Conservation (phyloP, 1,140 invertebrate species). For the Sitobion miscanthi region DNA sequence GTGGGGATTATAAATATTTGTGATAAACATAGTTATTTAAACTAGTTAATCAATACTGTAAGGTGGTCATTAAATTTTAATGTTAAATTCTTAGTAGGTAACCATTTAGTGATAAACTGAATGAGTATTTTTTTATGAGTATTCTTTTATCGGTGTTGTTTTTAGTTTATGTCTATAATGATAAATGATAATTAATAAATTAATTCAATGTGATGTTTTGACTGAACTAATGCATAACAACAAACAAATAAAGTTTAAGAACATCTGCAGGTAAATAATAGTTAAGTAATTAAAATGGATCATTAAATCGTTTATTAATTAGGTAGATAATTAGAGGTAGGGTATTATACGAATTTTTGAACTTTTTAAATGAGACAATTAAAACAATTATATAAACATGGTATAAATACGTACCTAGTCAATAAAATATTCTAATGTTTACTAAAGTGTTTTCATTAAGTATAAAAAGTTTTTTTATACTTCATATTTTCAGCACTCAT, state of each 20-base stretch:
- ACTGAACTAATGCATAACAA: neutral
- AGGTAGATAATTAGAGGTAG: neutral
- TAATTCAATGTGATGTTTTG: constrained; percentile 9
- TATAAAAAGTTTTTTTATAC: too few relatives aligned
- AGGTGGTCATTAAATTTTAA: constrained; percentile 31
- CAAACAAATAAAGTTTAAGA: neutral
- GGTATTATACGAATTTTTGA: neutral
- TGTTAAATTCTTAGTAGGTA: constrained; percentile 13
- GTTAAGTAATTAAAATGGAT: neutral
- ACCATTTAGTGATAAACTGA: neutral
- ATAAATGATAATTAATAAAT: neutral
- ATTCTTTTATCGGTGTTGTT: neutral
- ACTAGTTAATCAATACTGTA: constrained; percentile 36
- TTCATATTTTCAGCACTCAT: neutral
- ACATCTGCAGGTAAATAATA: neutral
- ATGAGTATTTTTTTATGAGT: neutral
- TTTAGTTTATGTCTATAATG: neutral
- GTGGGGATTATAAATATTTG: neutral
- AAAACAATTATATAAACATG: neutral
- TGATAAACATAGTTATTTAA: constrained; percentile 31
- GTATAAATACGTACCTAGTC: neutral
- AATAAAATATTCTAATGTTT: neutral
- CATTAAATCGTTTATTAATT: neutral
- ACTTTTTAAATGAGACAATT: neutral
- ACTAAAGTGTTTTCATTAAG: neutral